phyloP scores from a whole-genome alignment of 2,888 invertebrate genomes.

The Eugnorisma glareosa region DNA sequence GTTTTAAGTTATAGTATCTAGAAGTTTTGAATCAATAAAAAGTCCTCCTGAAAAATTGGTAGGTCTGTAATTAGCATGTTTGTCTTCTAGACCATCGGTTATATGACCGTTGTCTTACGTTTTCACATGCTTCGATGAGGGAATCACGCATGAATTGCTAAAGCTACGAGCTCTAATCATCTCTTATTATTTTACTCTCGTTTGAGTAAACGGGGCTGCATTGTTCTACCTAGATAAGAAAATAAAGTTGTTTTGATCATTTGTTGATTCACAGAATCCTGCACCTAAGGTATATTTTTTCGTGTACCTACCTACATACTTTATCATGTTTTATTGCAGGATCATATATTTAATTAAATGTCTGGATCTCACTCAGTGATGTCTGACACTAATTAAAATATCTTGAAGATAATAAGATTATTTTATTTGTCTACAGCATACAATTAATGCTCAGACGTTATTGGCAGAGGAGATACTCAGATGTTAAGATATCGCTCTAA shows the following conservation, averaged over 20 bases:
- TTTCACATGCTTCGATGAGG: too few species aligned
- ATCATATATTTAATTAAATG: slow-evolving; percentile 22
- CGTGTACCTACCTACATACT: background rate
- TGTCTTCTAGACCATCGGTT: too few species aligned
- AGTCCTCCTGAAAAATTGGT: too few species aligned
- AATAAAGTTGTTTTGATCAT: slow-evolving; percentile 6
- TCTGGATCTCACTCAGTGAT: slow-evolving; percentile 6
- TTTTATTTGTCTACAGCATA: slow-evolving; percentile 12
- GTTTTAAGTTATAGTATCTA: too few species aligned
- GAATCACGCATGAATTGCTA: background rate
- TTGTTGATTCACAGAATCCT: background rate
- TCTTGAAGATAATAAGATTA: slow-evolving; percentile 13
- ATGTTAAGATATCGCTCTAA: slow-evolving; percentile 4
- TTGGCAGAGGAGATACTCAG: background rate
- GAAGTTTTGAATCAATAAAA: too few species aligned
- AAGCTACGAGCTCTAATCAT: background rate
- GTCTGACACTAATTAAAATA: slow-evolving; percentile 30
- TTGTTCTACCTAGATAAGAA: background rate
- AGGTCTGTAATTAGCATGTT: too few species aligned
- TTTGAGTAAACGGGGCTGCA: background rate
- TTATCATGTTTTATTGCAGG: slow-evolving; percentile 24
- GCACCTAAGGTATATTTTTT: too few species aligned
- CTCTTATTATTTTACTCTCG: background rate
- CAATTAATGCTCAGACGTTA: slow-evolving; percentile 21
- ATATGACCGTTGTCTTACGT: too few species aligned